Percentiles rank a stretch among this genome's conserved stretches.
Evolutionary conservation across 2,888 invertebrate genomes (phyloP).

Genomic region (Eugnorisma glareosa): DNA sequence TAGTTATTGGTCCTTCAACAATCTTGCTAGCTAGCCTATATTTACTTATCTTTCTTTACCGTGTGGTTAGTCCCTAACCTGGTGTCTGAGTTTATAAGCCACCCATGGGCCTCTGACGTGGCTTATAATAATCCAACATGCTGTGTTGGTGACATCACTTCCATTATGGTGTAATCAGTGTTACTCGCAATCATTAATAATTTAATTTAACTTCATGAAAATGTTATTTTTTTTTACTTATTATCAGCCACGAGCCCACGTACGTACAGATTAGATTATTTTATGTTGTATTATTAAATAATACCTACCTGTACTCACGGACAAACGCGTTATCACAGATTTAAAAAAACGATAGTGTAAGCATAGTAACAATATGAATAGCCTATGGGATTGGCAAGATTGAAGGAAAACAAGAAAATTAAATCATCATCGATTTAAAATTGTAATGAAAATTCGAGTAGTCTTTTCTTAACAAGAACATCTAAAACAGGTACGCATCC

Average conservation of each 20-base stretch:
- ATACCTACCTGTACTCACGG: not conserved
- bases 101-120: too few relatives aligned
- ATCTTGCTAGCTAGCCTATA: not conserved
- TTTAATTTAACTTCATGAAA: not conserved
- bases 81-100: too few relatives aligned
- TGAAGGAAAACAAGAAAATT: not conserved
- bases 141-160: not conserved
- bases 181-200: not conserved
- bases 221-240: not conserved
- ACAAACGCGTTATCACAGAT: slow-evolving; percentile 1
- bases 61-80: too few relatives aligned
- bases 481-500: not conserved
- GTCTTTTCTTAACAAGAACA: not conserved
- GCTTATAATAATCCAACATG: not conserved
- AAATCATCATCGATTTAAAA: not conserved
- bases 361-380: not conserved
- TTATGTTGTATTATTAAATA: slow-evolving; percentile 17
- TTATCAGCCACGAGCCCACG: slow-evolving; percentile 4
- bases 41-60: too few relatives aligned
- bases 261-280: slow-evolving; percentile 30
- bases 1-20: not conserved
- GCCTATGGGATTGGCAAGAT: not conserved
- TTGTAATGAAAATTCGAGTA: not conserved
- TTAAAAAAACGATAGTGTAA: slow-evolving; percentile 21
- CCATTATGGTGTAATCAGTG: not conserved